Conservation (phyloP, 2,888 invertebrate genomes). For the Malachius bipustulatus region DNA sequence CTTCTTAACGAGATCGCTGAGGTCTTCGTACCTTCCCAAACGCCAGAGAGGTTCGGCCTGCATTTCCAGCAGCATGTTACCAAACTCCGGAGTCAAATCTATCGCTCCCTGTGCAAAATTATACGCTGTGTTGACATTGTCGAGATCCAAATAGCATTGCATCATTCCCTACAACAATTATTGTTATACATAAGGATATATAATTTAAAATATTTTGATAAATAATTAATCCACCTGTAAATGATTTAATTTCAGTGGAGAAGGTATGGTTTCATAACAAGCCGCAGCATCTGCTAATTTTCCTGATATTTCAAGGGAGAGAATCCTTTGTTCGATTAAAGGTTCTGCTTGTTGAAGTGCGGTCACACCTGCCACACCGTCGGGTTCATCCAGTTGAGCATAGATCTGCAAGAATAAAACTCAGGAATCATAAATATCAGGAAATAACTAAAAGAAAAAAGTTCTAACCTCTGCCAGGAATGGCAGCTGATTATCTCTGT, state of each 20-base stretch:
- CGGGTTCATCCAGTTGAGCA: constrained; percentile 77
- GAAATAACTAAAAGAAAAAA: constrained; percentile 4
- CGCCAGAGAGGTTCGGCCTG: constrained; percentile 82
- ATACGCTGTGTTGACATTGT: constrained; percentile 77
- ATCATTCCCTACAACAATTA: constrained; percentile 58
- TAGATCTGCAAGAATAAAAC: constrained; percentile 51
- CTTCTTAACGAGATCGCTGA: constrained; percentile 49
- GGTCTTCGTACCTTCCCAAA: constrained; percentile 68
- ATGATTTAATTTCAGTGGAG: constrained; percentile 35
- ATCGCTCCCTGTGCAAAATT: constrained; percentile 59
- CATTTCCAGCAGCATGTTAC: constrained; percentile 50
- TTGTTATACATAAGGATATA: constrained; percentile 5
- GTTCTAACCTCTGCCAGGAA: constrained; percentile 43
- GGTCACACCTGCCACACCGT: constrained; percentile 73
- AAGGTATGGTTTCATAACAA: constrained; percentile 75
- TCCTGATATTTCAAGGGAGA: constrained; percentile 76
- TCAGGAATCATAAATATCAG: not conserved
- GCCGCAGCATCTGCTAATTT: constrained; percentile 73
- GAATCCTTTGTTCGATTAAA: constrained; percentile 67
- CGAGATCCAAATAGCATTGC: constrained; percentile 73
- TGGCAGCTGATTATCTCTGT: constrained; percentile 48
- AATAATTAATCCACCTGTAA: constrained; percentile 28
- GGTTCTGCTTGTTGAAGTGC: constrained; percentile 65
- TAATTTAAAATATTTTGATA: constrained; percentile 2
- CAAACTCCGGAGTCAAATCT: constrained; percentile 46